Conservation (phyloP, 2,888 invertebrate species). For the Lasius platythorax region DNA sequence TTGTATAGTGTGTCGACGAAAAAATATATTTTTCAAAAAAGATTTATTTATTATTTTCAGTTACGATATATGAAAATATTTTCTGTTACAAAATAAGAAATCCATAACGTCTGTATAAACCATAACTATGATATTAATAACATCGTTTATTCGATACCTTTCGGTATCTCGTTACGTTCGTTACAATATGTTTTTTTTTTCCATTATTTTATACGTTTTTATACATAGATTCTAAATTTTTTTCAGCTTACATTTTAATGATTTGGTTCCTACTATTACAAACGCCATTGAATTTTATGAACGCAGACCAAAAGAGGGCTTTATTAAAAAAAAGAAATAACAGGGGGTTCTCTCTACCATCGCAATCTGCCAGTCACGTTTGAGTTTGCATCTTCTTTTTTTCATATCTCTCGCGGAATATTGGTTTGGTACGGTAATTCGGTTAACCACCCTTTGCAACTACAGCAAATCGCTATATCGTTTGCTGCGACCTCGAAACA, state of each 20-base stretch:
- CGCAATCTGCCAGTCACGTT: background rate
- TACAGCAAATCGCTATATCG: slow-evolving; percentile 49
- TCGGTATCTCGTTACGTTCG: slow-evolving; percentile 31
- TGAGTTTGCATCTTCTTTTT: slow-evolving; percentile 16
- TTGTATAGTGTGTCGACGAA: background rate
- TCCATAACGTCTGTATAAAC: background rate
- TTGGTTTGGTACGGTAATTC: slow-evolving; percentile 49
- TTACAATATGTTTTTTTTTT: slow-evolving; percentile 31
- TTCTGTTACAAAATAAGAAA: slow-evolving; percentile 27
- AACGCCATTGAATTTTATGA: slow-evolving; percentile 2
- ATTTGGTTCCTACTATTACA: slow-evolving; percentile 5
- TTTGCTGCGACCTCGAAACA: slow-evolving; percentile 59
- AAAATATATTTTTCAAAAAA: background rate
- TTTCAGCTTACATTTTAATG: slow-evolving; percentile 19
- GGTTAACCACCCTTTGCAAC: slow-evolving; percentile 43
- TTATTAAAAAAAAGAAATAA: background rate
- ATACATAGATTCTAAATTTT: background rate
- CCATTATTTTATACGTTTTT: slow-evolving; percentile 24
- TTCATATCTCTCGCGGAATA: slow-evolving; percentile 37
- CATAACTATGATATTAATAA: slow-evolving; percentile 35
- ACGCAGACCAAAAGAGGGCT: background rate
- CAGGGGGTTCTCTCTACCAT: background rate
- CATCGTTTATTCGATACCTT: slow-evolving; percentile 46
- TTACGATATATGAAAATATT: slow-evolving; percentile 16
- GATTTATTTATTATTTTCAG: background rate